Base-by-base conservation (phyloP, 2,113 vertebrate species). In the Ophthalmolycus amberensis region DNA sequence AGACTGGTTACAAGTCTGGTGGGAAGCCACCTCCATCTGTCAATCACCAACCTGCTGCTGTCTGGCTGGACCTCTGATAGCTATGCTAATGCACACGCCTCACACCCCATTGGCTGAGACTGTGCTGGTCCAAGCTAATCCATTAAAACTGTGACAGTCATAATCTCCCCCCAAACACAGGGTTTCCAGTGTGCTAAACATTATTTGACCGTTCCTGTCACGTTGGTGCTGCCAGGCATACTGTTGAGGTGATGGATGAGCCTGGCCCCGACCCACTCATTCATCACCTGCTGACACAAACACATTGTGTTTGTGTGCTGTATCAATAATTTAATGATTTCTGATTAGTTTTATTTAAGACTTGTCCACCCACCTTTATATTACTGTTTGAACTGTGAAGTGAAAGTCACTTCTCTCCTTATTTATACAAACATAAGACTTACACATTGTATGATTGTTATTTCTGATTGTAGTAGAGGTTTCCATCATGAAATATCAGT, bases 161-260 rank as follows among this genome's bases (percentile, higher is more conserved):
- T 94, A 93, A 95, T 94, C 91, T 92, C 85, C 86, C 86, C 88
- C 87, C 87, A 85, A 93, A 94, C 88, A 93, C 88, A 81, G 86
- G 89, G 85, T 91, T 89, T 82, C 92, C 83, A 87, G 87, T 88
- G 90, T 93, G 93, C 94, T 94, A 94, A 95, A 94, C 87, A 92
- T 93, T 95, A 93, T 94, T 94, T 95, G 94, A 94, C 93, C 89
- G 89, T 91, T 94, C 83, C 90, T 94, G 94, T 94, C 94, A 94
- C 82, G 75, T 90, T 81, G 87, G 82, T 58, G 86, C 91, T 91
- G 91, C 86, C 85, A 82, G 87, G 82, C 73, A 72, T 80, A 88
- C 75, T 46, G 63, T 79, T 68, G 72, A 68, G 77, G 90, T 94
- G 94, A 95, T 94, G 90, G 93, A 95, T 95, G 93, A 94, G 89